Percentiles rank a stretch among this genome's conserved stretches.
Evolutionary conservation across 2,888 invertebrate genomes (phyloP).

Genomic region (Cryptus viduatorius): DNA sequence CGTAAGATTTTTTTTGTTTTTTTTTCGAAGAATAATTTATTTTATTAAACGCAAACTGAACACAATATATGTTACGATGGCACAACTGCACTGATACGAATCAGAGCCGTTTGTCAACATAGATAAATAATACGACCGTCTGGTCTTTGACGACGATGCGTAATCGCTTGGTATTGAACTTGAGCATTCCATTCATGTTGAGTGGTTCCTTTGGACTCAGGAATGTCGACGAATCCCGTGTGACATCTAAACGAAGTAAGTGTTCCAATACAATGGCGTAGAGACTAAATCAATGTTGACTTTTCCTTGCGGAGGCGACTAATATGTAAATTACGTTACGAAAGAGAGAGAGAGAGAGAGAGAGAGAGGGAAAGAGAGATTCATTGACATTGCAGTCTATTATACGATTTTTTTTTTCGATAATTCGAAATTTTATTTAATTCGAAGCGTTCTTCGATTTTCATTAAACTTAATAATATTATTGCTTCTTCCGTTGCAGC

Average conservation of each 20-base stretch:
- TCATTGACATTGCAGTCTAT: neutral
- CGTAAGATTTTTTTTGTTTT: too few relatives aligned
- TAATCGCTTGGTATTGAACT: neutral
- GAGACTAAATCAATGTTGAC: neutral
- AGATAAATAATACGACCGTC: neutral
- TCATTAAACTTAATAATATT: too few relatives aligned
- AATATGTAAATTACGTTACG: neutral
- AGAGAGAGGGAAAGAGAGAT: too few relatives aligned
- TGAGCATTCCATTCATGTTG: conserved; percentile 16
- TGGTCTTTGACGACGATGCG: neutral
- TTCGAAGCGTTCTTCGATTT: too few relatives aligned
- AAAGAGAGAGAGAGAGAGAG: neutral
- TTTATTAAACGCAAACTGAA: too few relatives aligned
- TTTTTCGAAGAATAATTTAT: too few relatives aligned
- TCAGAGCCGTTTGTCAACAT: neutral
- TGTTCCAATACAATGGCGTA: conserved; percentile 18
- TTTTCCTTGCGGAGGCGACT: neutral
- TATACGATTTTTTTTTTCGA: too few relatives aligned
- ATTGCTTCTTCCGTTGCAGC: too few relatives aligned
- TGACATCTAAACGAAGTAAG: conserved; percentile 22
- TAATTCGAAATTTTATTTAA: too few relatives aligned
- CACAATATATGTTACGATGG: too few relatives aligned
- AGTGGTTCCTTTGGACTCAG: neutral
- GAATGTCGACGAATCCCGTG: conserved; percentile 32
- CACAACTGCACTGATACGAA: neutral